A percentile compares a stretch with the other conserved stretches of the same genome.
Evolutionary conservation across 2,797 vertebrate genomes (phyloP).

Genomic region (Miichthys miiuy): DNA sequence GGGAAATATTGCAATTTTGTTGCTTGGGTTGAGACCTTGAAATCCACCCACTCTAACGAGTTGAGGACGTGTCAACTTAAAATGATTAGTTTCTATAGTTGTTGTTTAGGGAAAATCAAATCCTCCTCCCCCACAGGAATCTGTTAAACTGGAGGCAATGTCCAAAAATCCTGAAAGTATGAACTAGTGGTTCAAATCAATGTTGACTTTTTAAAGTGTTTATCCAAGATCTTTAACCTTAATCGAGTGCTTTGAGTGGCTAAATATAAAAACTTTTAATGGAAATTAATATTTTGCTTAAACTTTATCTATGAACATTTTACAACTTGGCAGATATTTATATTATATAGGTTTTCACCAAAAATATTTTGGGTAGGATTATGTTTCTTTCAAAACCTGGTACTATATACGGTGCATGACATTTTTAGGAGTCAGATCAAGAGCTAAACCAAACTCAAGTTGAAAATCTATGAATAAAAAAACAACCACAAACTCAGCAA

Average conservation of each 20-base stretch:
- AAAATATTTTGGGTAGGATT: background rate
- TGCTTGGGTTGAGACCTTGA: no score
- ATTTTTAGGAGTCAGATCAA: background rate
- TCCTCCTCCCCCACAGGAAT: no score
- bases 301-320: background rate
- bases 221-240: background rate
- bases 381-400: background rate
- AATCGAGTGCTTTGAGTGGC: background rate
- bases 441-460: background rate
- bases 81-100: no score
- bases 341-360: background rate
- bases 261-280: background rate
- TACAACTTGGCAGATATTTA: background rate
- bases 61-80: no score
- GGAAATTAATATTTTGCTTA: background rate
- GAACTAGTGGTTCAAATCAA: background rate
- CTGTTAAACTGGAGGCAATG: background rate
- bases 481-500: background rate
- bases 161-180: no score
- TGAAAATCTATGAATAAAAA: slow-evolving; percentile 3
- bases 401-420: background rate
- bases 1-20: background rate
- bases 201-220: background rate
- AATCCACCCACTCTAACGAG: no score
- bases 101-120: no score